A percentile compares a stretch with the other conserved stretches of the same genome.
Evolutionary conservation across 2,888 invertebrate genomes (phyloP).

Genomic region (Campaea margaritaria): DNA sequence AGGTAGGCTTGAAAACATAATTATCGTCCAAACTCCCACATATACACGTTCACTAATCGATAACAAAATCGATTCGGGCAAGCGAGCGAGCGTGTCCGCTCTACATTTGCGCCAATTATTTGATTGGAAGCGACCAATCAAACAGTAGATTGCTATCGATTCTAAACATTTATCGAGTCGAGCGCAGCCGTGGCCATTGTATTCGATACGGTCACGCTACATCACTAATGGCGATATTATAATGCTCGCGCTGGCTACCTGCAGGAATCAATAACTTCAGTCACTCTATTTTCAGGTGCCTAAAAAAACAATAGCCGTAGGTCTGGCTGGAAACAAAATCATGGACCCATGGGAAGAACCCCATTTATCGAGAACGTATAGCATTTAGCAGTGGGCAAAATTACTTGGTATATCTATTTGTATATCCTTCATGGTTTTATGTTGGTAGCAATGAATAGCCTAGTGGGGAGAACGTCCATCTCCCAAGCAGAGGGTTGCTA

Average conservation of each 20-base stretch:
- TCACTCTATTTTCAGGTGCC: no score
- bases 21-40: not conserved
- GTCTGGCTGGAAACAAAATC: no score
- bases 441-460: no score
- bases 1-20: not conserved
- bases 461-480: no score
- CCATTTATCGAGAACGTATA: no score
- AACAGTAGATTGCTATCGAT: slow-evolving; percentile 54
- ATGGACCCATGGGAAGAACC: no score
- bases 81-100: slow-evolving; percentile 40
- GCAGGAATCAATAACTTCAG: no score
- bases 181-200: slow-evolving; percentile 23
- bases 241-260: not conserved
- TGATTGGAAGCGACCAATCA: slow-evolving; percentile 62
- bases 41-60: slow-evolving; percentile 14
- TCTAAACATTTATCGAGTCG: slow-evolving; percentile 35
- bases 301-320: no score
- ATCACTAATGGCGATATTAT: slow-evolving; percentile 21
- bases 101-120: slow-evolving; percentile 58
- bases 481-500: no score
- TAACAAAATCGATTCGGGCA: slow-evolving; percentile 32
- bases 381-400: no score
- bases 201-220: slow-evolving; percentile 40
- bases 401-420: no score
- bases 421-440: no score